phyloP scores from a whole-genome alignment of 1,140 invertebrate genomes.

The Leptopilina boulardi region DNA sequence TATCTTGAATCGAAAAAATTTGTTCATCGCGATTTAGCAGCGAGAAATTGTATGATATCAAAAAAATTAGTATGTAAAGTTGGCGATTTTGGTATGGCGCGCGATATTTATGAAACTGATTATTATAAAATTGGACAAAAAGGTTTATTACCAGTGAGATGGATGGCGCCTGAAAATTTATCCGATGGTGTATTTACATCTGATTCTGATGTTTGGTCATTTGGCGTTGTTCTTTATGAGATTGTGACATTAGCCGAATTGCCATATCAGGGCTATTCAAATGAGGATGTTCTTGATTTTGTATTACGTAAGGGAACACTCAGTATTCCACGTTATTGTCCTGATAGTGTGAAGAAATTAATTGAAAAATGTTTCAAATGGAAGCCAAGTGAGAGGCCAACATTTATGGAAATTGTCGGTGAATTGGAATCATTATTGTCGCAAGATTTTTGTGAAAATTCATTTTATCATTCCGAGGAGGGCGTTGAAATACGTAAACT shows the following conservation, averaged over 20 bases:
- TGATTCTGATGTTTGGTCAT: conserved; percentile 87
- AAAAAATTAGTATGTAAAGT: conserved; percentile 84
- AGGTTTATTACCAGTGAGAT: conserved; percentile 82
- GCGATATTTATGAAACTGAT: conserved; percentile 86
- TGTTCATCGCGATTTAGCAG: conserved; percentile 87
- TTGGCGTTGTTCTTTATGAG: conserved; percentile 86
- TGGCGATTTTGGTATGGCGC: conserved; percentile 83
- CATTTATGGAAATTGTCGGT: conserved; percentile 75
- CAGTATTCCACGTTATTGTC: conserved; percentile 77
- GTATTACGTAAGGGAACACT: conserved; percentile 81
- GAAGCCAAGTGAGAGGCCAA: conserved; percentile 67
- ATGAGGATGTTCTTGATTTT: conserved; percentile 82
- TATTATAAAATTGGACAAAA: conserved; percentile 84
- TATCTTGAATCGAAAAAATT: conserved; percentile 84
- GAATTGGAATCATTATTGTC: conserved; percentile 72
- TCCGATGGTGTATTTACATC: conserved; percentile 85
- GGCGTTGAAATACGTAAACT: conserved; percentile 65
- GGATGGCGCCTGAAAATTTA: conserved; percentile 86
- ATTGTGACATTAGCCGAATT: conserved; percentile 85
- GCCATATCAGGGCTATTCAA: conserved; percentile 83
- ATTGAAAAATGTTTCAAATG: conserved; percentile 75
- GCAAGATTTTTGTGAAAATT: conserved; percentile 72
- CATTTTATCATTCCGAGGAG: conserved; percentile 76
- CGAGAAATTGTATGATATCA: conserved; percentile 87
- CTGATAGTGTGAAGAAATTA: conserved; percentile 71